Percentiles rank a stretch among this genome's conserved stretches.
Conservation (phyloP, 2,797 vertebrate species). For the Amblyraja radiata region DNA sequence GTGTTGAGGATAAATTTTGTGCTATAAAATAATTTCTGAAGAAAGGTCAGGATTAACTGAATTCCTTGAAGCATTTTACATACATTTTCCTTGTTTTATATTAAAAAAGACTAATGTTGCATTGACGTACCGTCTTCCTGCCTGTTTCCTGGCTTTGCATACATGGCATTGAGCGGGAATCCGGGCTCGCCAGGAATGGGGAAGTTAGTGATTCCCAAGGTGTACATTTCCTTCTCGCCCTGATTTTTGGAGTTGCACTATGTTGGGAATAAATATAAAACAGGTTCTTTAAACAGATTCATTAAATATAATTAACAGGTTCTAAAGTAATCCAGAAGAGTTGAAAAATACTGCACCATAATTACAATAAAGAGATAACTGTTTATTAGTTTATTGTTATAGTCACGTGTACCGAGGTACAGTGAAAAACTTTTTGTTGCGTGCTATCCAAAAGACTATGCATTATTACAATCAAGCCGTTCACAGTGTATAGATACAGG, state of each 20-base stretch:
- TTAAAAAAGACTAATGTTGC: not conserved
- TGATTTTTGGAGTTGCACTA: conserved; percentile 89
- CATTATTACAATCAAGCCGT: too few relatives aligned
- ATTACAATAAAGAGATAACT: not conserved
- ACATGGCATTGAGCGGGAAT: conserved; percentile 95
- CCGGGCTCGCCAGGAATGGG: conserved; percentile 93
- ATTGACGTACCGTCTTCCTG: conserved; percentile 82
- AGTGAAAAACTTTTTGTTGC: too few relatives aligned
- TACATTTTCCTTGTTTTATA: not conserved
- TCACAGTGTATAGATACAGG: too few relatives aligned
- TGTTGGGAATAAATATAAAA: not conserved
- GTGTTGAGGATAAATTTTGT: not conserved
- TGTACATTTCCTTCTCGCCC: conserved; percentile 97
- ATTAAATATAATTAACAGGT: not conserved
- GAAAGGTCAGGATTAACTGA: too few relatives aligned
- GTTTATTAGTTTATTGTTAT: too few relatives aligned
- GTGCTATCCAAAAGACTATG: too few relatives aligned
- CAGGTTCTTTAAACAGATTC: too few relatives aligned
- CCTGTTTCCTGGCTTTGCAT: conserved; percentile 79
- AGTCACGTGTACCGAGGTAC: too few relatives aligned
- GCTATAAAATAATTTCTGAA: too few relatives aligned
- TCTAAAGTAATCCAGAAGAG: not conserved
- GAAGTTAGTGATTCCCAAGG: conserved; percentile 88
- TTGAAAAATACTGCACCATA: not conserved
- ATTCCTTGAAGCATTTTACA: not conserved